Base-by-base conservation (phyloP, 2,113 vertebrate species). In the Ariopsis seemanni region DNA sequence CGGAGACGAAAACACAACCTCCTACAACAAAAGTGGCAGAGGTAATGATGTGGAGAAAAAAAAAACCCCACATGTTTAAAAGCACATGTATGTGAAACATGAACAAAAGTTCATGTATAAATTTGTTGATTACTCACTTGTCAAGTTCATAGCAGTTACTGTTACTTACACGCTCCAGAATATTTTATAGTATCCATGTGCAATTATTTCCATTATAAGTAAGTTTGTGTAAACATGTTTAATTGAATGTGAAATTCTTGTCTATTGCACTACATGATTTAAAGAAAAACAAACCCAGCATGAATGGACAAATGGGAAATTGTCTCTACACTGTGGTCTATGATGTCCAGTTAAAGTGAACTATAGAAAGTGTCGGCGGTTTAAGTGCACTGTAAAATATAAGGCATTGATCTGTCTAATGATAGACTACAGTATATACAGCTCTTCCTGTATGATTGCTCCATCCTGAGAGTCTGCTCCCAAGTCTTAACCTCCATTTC, bases 401-500 rank as follows among this genome's bases (percentile, higher is more conserved):
- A 34, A 83, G 53, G 42, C 81, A 83, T 77, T 65, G 69, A 60
- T 87, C 79, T 58, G 65, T 82, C 69, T 77, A 62, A 81, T 82
- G 50, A 30, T 69, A 57, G 85, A 27, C n/a, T 55, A 3, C 34
- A 42, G 34, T 42, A 81, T 71, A 67, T 55, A 25, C 80, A 82
- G 86, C 57, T 83, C 67, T 63, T 77, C 57, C 80, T 53, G 80
- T 74, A 62, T 75, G 80, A 62, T 63, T 65, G 48, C 81, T 53
- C 50, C 58, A 57, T 18, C 14, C 57, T 55, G 50, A 83, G 75
- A 62, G 67, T 57, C 86, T 75, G 69, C 67, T 75, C 42, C 81
- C 30, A 55, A 18, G 69, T 48, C 53, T 83, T 83, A 81, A 77
- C 79, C 85, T 89, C 67, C 57, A 30, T 85, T 65, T 63, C 42